Percentiles rank a stretch among this genome's conserved stretches.
Conservation (phyloP, 2,113 vertebrate genomes). For the Gymnobelideus leadbeateri region DNA sequence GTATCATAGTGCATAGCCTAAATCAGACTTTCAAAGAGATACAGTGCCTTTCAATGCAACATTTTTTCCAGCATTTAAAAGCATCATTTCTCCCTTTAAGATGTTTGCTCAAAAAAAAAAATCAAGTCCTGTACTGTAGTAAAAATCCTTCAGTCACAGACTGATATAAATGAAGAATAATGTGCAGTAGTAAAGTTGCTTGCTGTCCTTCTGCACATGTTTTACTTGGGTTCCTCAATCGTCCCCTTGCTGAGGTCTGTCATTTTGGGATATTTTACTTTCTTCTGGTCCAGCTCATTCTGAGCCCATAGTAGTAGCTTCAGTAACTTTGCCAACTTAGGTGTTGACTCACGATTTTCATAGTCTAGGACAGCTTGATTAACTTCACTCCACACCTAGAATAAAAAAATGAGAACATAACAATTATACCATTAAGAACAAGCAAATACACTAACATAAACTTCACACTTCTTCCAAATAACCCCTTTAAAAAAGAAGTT, state of each 20-base stretch:
- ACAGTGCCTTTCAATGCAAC: slow-evolving; percentile 77
- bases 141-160: slow-evolving; percentile 83
- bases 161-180: slow-evolving; percentile 80
- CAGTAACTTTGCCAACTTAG: slow-evolving; percentile 97
- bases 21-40: slow-evolving; percentile 81
- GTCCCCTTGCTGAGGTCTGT: slow-evolving; percentile 99
- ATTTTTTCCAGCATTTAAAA: slow-evolving; percentile 80
- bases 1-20: slow-evolving; percentile 81
- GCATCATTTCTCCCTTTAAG: slow-evolving; percentile 81
- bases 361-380: slow-evolving; percentile 95
- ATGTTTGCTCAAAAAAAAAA: slow-evolving; percentile 73
- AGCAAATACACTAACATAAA: not conserved
- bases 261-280: slow-evolving; percentile 99
- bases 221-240: slow-evolving; percentile 98
- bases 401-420: slow-evolving; percentile 59
- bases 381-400: slow-evolving; percentile 98
- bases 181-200: slow-evolving; percentile 72
- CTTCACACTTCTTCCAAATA: not conserved
- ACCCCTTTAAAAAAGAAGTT: rapidly evolving
- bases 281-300: slow-evolving; percentile 99
- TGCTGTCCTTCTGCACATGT: slow-evolving; percentile 73
- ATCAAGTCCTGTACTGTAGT: slow-evolving; percentile 82
- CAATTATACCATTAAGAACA: not conserved
- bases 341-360: slow-evolving; percentile 91
- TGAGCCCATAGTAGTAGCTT: slow-evolving; percentile 99